Conservation (phyloP, 2,797 vertebrate genomes). For the Cacajao melanocephalus region DNA sequence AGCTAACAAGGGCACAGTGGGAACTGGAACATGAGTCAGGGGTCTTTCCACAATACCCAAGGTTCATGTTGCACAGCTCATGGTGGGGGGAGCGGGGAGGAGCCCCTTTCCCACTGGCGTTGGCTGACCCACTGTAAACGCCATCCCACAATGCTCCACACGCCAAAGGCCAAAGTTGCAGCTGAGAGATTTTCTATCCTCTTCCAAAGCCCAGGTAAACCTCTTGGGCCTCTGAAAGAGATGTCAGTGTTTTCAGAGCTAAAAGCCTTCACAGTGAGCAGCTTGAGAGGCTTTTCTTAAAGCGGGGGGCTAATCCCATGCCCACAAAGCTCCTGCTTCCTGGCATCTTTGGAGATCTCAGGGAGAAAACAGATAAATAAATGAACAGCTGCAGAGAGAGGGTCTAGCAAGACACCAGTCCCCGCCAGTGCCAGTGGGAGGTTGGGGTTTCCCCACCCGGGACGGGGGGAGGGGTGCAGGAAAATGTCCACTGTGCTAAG, state of each 20-base stretch:
- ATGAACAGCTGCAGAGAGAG: background rate
- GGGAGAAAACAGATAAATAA: background rate
- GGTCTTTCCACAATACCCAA: background rate
- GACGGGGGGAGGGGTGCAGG: background rate
- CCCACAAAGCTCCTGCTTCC: background rate
- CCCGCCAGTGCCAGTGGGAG: background rate
- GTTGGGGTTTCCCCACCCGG: background rate
- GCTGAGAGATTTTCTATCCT: background rate
- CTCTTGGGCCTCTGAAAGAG: constrained; percentile 28
- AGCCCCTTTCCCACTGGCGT: background rate
- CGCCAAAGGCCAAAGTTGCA: background rate
- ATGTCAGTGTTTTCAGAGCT: background rate
- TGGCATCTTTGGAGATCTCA: background rate
- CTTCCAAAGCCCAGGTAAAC: constrained; percentile 4
- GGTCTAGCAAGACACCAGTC: background rate
- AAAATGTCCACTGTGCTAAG: background rate
- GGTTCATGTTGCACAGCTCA: background rate
- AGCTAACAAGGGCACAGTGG: background rate
- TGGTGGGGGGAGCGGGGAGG: accelerated
- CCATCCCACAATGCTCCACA: background rate
- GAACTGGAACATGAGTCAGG: background rate
- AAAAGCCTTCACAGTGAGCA: background rate
- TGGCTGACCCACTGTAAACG: background rate
- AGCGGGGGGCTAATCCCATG: background rate
- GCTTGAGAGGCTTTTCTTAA: background rate